Evolutionary conservation across 2,888 invertebrate genomes (phyloP).

Genomic region (Charanyca ferruginea): DNA sequence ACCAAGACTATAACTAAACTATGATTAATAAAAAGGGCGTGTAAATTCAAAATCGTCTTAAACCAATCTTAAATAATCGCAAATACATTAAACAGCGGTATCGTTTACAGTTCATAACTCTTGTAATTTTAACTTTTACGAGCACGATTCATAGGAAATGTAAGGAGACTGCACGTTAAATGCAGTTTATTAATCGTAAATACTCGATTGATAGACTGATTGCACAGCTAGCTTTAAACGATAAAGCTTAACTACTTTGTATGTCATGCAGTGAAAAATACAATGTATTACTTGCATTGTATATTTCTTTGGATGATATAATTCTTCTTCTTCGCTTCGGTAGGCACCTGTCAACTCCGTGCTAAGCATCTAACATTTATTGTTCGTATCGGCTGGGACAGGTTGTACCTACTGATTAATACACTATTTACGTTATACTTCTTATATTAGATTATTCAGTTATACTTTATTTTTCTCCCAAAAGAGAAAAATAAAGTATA

Average conservation of each 20-base stretch:
- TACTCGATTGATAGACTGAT: conserved; percentile 12
- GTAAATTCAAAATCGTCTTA: neutral
- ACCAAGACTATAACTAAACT: no score
- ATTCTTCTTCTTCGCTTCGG: no score
- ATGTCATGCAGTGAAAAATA: conserved; percentile 11
- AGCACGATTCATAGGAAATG: neutral
- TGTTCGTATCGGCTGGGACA: no score
- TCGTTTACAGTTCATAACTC: conserved; percentile 40
- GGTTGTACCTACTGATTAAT: no score
- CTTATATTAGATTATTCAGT: no score
- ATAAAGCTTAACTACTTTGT: neutral
- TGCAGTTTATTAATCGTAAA: conserved; percentile 56
- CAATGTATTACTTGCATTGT: neutral
- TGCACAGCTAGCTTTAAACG: conserved; percentile 23
- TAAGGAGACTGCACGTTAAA: conserved; percentile 34
- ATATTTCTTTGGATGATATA: no score
- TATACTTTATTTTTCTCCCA: no score
- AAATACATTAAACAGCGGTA: conserved; percentile 23
- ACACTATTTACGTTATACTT: no score
- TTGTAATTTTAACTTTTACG: conserved; percentile 26
- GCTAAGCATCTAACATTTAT: no score
- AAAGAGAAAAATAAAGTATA: no score
- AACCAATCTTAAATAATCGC: conserved; percentile 17
- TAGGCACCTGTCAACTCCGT: no score
- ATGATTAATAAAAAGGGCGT: no score